These are phyloP conservation scores for Cepaea hortensis DNA, from an alignment of 2,888 invertebrate species.

Conservation along the genomic window DNA sequence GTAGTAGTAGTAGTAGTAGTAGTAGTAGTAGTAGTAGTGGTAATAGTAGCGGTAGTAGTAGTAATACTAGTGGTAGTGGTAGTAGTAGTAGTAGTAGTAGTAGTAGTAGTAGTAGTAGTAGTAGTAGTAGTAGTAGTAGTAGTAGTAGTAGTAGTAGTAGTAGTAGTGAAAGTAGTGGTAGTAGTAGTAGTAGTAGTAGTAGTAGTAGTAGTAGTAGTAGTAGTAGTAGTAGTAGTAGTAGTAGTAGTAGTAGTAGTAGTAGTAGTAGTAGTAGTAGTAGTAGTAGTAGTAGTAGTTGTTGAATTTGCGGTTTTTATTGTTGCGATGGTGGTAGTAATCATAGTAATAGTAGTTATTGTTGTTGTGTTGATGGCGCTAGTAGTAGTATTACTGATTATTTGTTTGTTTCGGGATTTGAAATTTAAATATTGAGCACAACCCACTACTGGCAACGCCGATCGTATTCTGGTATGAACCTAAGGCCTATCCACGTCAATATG, in stretches of 20 bases:
- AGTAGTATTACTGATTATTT: too few species aligned
- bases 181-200: conserved; percentile 13
- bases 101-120: conserved; percentile 1
- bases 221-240: too few species aligned
- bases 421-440: too few species aligned
- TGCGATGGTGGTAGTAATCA: too few species aligned
- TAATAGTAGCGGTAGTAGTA: conserved; percentile 11
- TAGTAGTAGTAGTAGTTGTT: conserved; percentile 21
- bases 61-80: conserved; percentile 6
- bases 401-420: too few species aligned
- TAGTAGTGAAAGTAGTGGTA: conserved; percentile 24
- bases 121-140: conserved; percentile 14
- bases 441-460: too few species aligned
- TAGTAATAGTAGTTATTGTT: too few species aligned
- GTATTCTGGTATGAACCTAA: too few species aligned
- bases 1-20: conserved; percentile 19
- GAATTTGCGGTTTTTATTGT: background rate
- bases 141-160: conserved; percentile 26
- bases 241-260: background rate
- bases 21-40: conserved; percentile 25
- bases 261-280: conserved; percentile 4
- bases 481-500: too few species aligned
- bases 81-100: conserved; percentile 10
- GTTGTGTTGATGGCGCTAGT: too few species aligned
- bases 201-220: conserved; percentile 28